A percentile compares a stretch with the other conserved stretches of the same genome.
These are phyloP conservation scores for Aplodontia rufa DNA, from an alignment of 2,113 vertebrate species.

Conservation along the genomic window DNA sequence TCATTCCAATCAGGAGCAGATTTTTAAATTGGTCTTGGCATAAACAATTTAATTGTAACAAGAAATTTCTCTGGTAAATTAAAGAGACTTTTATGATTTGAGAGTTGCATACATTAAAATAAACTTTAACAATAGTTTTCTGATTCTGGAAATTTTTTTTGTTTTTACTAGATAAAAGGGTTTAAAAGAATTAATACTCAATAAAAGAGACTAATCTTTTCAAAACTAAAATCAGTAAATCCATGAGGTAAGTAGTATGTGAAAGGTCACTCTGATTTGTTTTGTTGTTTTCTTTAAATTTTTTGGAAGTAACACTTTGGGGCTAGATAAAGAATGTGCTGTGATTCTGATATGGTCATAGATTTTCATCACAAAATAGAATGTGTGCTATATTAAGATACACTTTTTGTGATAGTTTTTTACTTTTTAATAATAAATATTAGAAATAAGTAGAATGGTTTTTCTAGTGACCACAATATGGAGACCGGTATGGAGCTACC, in stretches of 20 bases:
- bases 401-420: background rate
- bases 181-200: constrained; percentile 42
- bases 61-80: constrained; percentile 49
- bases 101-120: constrained; percentile 23
- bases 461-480: background rate
- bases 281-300: background rate
- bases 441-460: background rate
- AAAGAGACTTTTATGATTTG: constrained; percentile 46
- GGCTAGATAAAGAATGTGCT: background rate
- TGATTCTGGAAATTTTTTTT: background rate
- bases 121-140: constrained; percentile 62
- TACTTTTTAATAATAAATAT: background rate
- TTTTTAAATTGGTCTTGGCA: constrained; percentile 55
- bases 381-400: background rate
- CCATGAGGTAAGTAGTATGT: background rate
- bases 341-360: background rate
- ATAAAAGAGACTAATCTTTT: constrained; percentile 13
- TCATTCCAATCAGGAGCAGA: constrained; percentile 33
- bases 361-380: background rate
- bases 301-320: constrained; percentile 30
- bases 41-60: constrained; percentile 37
- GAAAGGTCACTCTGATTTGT: background rate
- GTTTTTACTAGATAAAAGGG: background rate
- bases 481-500: background rate
- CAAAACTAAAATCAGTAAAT: background rate